Percentiles rank a stretch among this genome's conserved stretches.
Evolutionary conservation across 2,113 vertebrate genomes (phyloP).

Genomic region (Tupaia chinensis): DNA sequence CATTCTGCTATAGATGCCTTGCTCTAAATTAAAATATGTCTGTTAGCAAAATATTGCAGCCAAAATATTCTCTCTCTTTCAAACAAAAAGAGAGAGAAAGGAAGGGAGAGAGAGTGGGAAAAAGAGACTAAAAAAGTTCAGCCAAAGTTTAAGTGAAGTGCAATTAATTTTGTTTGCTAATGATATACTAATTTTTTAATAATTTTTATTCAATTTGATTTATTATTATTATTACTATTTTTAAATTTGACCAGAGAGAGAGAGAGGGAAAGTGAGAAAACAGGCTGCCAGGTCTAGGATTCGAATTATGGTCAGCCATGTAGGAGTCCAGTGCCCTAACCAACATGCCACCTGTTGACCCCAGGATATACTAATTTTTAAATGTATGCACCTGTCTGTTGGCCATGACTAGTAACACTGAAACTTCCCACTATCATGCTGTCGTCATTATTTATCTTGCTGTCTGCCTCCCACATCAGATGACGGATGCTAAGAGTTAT

Average conservation of each 20-base stretch:
- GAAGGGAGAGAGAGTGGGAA: neutral
- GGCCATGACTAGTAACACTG: neutral
- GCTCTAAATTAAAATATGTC: neutral
- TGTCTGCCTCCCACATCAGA: neutral
- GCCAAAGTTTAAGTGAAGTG: neutral
- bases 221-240: no score
- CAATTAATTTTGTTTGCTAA: conserved; percentile 35
- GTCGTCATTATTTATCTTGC: neutral
- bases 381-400: neutral
- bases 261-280: no score
- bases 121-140: neutral
- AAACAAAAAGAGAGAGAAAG: neutral
- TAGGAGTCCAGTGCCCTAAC: no score
- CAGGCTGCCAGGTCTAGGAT: no score
- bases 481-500: neutral
- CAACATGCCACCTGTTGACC: no score
- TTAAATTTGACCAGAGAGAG: no score
- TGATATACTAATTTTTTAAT: conserved; percentile 21
- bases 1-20: neutral
- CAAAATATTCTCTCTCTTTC: neutral
- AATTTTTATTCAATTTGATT: no score
- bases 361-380: conserved; percentile 14
- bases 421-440: neutral
- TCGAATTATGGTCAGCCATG: no score
- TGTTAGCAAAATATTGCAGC: neutral